These are phyloP conservation scores for Elephantulus edwardii DNA, from an alignment of 2,113 vertebrate species.

Conservation along the genomic window DNA sequence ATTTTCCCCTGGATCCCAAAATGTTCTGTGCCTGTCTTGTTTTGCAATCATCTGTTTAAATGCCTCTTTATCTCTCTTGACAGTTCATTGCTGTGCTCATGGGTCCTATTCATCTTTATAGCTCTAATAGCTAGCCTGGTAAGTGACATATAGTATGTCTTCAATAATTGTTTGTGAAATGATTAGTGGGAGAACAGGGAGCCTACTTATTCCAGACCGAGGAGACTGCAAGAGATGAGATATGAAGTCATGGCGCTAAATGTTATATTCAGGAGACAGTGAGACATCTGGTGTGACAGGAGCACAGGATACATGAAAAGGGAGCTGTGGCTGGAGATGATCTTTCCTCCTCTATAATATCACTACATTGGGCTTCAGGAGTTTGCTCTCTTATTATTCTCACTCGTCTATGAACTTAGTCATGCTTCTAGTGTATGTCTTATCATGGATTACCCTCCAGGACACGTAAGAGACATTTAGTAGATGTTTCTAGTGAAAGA, in stretches of 20 bases:
- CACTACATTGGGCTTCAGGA: neutral
- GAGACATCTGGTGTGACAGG: neutral
- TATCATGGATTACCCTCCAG: neutral
- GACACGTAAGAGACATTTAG: neutral
- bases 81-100: neutral
- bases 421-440: neutral
- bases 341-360: neutral
- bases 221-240: neutral
- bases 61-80: neutral
- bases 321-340: neutral
- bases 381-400: neutral
- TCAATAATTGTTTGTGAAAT: neutral
- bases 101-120: neutral
- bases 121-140: neutral
- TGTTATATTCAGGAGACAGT: neutral
- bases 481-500: neutral
- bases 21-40: neutral
- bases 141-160: neutral
- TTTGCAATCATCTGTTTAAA: neutral
- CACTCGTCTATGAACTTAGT: neutral
- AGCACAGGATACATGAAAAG: too few relatives aligned
- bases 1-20: neutral
- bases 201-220: neutral
- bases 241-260: neutral
- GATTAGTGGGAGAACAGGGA: neutral